phyloP scores from a whole-genome alignment of 1,140 invertebrate genomes.

The Drosophila takahashii region DNA sequence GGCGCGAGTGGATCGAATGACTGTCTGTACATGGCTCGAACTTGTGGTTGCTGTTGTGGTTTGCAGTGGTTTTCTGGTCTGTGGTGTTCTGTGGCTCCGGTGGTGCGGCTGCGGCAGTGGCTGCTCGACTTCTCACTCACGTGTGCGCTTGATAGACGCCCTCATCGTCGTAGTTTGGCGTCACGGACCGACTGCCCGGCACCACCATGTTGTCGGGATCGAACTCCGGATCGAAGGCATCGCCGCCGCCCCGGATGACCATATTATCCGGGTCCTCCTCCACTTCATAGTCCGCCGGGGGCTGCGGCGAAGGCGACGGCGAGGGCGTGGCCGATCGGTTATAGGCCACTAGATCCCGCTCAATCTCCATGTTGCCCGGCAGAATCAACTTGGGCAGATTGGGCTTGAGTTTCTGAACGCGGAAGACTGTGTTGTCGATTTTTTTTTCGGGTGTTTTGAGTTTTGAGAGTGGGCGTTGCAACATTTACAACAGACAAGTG shows the following conservation, averaged over 20 bases:
- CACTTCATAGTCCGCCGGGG: conserved; percentile 77
- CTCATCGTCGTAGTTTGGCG: conserved; percentile 74
- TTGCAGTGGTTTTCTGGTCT: conserved; percentile 32
- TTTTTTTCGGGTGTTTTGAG: conserved; percentile 55
- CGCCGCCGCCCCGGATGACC: conserved; percentile 73
- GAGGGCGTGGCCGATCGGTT: conserved; percentile 54
- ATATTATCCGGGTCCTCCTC: conserved; percentile 83
- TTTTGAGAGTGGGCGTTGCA: conserved; percentile 60
- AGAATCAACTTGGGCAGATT: conserved; percentile 84
- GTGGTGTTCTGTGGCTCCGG: conserved; percentile 41
- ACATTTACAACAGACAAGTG: conserved; percentile 67
- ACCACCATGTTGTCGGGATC: conserved; percentile 83
- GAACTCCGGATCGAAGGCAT: conserved; percentile 73
- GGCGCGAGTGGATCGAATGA: conserved; percentile 51
- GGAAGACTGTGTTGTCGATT: conserved; percentile 66
- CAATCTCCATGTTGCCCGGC: conserved; percentile 77
- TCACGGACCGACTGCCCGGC: conserved; percentile 77
- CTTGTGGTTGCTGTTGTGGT: conserved; percentile 34
- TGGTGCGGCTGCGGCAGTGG: conserved; percentile 15
- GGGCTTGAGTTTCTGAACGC: conserved; percentile 83
- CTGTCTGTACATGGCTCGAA: conserved; percentile 72
- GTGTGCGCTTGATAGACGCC: conserved; percentile 83
- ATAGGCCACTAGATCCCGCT: conserved; percentile 47
- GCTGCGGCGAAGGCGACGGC: conserved; percentile 78
- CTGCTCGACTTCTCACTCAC: conserved; percentile 69